Percentiles rank a stretch among this genome's conserved stretches.
phyloP scores from a whole-genome alignment of 2,113 vertebrate genomes.

The Struthio camelus region DNA sequence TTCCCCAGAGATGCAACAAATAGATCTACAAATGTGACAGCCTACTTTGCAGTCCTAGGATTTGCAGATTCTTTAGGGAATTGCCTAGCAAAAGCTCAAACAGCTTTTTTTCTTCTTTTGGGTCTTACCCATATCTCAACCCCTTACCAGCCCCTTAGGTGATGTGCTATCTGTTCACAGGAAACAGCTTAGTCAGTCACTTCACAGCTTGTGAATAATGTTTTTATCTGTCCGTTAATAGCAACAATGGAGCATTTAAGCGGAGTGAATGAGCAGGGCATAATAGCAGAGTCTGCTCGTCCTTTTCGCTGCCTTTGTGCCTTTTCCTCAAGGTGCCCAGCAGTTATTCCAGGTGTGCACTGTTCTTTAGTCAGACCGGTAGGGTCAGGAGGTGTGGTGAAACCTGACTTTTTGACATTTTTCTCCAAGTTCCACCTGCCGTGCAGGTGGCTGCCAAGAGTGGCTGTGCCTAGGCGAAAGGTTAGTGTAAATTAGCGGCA shows the following conservation, averaged over 20 bases:
- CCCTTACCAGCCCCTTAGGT: neutral
- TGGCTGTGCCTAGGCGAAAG: neutral
- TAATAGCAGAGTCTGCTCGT: neutral
- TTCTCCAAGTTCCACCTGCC: neutral
- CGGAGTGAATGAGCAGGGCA: neutral
- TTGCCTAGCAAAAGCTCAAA: neutral
- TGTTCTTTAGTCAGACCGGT: neutral
- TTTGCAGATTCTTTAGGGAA: neutral
- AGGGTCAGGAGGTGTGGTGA: neutral
- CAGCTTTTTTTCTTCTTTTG: neutral
- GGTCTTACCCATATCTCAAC: neutral
- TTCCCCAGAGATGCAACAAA: neutral
- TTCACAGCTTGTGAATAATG: neutral
- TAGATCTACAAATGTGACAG: neutral
- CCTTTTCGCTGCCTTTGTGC: neutral
- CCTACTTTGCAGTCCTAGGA: neutral
- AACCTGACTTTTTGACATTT: neutral
- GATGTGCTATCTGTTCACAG: neutral
- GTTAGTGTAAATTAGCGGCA: neutral
- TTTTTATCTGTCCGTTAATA: slow-evolving; percentile 26
- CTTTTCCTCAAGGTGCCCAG: neutral
- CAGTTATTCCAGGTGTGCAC: fast-evolving
- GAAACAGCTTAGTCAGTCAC: neutral
- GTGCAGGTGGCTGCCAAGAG: neutral
- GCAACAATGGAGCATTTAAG: slow-evolving; percentile 9